Base-by-base conservation (phyloP, 2,797 vertebrate species). In the Pangasius djambal region DNA sequence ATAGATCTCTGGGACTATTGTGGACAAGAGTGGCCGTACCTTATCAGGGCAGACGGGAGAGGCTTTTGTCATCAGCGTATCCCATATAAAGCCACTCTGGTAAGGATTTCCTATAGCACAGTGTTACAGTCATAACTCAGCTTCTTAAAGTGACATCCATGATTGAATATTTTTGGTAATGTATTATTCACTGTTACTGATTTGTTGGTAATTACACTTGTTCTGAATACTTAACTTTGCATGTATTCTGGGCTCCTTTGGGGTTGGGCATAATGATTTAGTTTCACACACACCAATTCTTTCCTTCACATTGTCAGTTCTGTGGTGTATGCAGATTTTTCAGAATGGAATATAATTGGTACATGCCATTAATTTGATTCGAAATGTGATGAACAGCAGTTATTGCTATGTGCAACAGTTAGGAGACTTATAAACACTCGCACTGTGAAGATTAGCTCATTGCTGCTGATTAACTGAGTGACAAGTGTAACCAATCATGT, bases 41-140 rank as follows among this genome's bases (percentile, higher is more conserved):
- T 96, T 99, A 31, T 99, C 98, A 0, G 98, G 98, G 81, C 98
- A 99, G 95, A 99, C 98, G 0, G 97, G 96, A 63, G 98, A 99
- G 92, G 98, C 98, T 0, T 99, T 99, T 92, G 96, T 99, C 78
- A 96, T 99, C 93, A 99, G 98, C 44, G 86, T 99, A 28, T 97
- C 97, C 10, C 98, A 99, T 63, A 93, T 94, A 86, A 95, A 97
- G 2, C 98, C 98, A 0, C 95, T 99, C 55, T 99, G 98, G 98
- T 99, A 94, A 97, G 97, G 22, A 15, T 65, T 77, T 77, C 6
- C 61, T 82, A 0, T 79, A 74, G 5, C 40, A 16, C 31, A 75
- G 77, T 4, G 77, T n/a, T 31, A 8, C 25, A 52, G 25, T 77
- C 25, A 16, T 50, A 50, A 50, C 77, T 79, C 44, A 13, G 44